These are phyloP conservation scores for Acyrthosiphon pisum DNA, from an alignment of 1,140 invertebrate genomes.

Conservation along the genomic window DNA sequence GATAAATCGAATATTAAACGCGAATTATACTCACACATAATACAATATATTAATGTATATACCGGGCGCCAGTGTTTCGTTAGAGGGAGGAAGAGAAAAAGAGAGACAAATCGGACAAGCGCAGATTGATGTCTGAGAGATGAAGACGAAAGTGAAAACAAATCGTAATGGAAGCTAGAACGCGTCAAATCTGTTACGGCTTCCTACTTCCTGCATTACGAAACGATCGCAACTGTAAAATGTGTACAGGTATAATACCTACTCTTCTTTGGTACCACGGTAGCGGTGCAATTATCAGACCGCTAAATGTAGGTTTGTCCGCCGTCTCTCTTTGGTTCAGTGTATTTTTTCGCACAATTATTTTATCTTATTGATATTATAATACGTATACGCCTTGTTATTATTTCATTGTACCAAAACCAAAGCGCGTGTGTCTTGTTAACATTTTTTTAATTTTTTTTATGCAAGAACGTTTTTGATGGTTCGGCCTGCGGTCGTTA, in stretches of 20 bases:
- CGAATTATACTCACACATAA: neutral
- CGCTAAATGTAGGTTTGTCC: conserved; percentile 40
- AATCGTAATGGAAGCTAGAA: conserved; percentile 44
- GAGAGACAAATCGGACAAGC: neutral
- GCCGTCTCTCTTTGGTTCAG: neutral
- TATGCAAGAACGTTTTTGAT: neutral
- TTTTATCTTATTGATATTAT: neutral
- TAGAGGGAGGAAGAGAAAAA: neutral
- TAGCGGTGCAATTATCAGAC: conserved; percentile 37
- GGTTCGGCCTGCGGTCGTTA: conserved; percentile 3
- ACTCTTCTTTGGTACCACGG: neutral
- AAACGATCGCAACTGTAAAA: conserved; percentile 27
- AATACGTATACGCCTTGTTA: neutral
- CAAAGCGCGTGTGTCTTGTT: neutral
- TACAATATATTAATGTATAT: neutral
- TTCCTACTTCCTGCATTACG: conserved; percentile 57
- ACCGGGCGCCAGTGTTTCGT: neutral
- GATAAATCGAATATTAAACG: neutral
- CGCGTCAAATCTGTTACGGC: conserved; percentile 51
- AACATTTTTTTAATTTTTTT: neutral
- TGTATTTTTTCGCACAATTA: neutral
- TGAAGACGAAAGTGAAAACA: conserved; percentile 55
- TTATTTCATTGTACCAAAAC: neutral
- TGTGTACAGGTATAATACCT: neutral
- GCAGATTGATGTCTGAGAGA: conserved; percentile 36